Conservation (phyloP, 2,113 vertebrate species). For the Phylloscopus trochiloides region DNA sequence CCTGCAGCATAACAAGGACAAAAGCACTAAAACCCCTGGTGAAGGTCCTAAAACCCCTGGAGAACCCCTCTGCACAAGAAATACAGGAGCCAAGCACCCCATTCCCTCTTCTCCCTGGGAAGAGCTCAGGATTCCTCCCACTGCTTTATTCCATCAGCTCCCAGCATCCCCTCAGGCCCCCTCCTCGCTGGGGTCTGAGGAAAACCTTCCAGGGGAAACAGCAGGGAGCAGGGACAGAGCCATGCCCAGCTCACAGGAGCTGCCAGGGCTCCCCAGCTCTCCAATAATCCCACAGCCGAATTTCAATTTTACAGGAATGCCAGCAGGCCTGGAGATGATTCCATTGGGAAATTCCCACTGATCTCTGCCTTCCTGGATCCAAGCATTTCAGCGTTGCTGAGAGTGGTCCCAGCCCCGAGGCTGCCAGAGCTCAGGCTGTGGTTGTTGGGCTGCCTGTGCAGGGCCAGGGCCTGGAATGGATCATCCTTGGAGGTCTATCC, state of each 20-base stretch:
- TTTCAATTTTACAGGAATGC: background rate
- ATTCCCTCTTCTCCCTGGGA: background rate
- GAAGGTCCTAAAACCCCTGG: too few relatives aligned
- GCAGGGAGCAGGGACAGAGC: background rate
- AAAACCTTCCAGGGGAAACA: background rate
- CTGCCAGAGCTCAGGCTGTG: background rate
- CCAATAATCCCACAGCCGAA: fast-evolving
- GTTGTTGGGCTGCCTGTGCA: background rate
- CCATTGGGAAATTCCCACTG: background rate
- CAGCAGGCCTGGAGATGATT: background rate
- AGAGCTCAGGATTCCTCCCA: background rate
- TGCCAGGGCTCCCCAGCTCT: background rate
- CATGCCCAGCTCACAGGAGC: background rate
- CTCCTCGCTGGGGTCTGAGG: background rate
- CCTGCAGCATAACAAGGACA: too few relatives aligned
- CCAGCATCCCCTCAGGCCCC: background rate
- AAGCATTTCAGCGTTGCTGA: background rate
- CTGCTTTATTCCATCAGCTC: background rate
- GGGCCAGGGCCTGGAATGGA: background rate
- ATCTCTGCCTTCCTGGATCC: background rate
- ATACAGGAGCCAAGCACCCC: background rate
- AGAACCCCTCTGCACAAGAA: background rate
- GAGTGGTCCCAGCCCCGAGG: background rate
- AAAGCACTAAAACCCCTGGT: too few relatives aligned
- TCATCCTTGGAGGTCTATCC: background rate